phyloP scores from a whole-genome alignment of 1,140 invertebrate genomes.

The Coelopa frigida region DNA sequence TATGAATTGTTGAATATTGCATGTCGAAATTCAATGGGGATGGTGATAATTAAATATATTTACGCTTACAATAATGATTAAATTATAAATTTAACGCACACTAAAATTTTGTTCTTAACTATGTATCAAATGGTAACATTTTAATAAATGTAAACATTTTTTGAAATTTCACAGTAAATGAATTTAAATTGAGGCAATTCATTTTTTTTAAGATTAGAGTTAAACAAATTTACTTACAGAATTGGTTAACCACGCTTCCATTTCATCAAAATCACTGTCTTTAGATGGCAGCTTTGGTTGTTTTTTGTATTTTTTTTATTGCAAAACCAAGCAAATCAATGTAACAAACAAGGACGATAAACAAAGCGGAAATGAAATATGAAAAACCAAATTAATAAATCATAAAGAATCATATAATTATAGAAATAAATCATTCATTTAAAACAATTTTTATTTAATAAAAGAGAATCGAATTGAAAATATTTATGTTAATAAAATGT shows the following conservation, averaged over 20 bases:
- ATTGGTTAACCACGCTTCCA: slow-evolving; percentile 81
- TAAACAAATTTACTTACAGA: slow-evolving; percentile 48
- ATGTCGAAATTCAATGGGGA: too few relatives aligned
- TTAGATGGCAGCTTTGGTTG: too few relatives aligned
- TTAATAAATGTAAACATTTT: too few relatives aligned
- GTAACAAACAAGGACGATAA: slow-evolving; percentile 20
- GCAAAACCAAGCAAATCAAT: slow-evolving; percentile 13
- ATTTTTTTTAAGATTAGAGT: too few relatives aligned
- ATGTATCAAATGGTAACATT: too few relatives aligned
- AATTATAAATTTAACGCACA: too few relatives aligned
- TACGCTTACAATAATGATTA: too few relatives aligned
- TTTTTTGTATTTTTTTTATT: slow-evolving; percentile 24
- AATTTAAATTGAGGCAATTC: too few relatives aligned
- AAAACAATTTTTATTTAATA: not conserved
- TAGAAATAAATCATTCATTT: slow-evolving; percentile 1
- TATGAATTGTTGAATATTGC: too few relatives aligned
- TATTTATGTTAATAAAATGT: not conserved
- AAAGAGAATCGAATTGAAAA: slow-evolving; percentile 4
- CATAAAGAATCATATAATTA: slow-evolving; percentile 3
- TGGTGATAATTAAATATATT: too few relatives aligned
- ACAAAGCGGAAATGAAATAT: slow-evolving; percentile 27
- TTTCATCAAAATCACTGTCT: slow-evolving; percentile 88
- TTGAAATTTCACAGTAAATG: too few relatives aligned
- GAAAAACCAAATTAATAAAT: slow-evolving; percentile 21
- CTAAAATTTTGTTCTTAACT: too few relatives aligned